phyloP scores from a whole-genome alignment of 2,797 vertebrate species.

The Etheostoma nigrum region DNA sequence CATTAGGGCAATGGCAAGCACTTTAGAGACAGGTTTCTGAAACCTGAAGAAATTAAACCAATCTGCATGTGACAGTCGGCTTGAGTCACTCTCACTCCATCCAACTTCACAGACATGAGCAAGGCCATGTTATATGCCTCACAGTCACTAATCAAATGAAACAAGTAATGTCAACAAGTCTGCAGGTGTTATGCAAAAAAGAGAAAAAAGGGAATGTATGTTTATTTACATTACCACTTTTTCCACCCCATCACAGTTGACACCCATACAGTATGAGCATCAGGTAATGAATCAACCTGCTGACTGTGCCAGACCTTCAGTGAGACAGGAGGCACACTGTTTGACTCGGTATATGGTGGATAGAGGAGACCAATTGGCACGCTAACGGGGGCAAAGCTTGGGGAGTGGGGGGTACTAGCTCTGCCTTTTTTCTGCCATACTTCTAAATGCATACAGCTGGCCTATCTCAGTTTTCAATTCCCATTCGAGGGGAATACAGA shows the following conservation, averaged over 20 bases:
- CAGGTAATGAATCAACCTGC: slow-evolving; percentile 61
- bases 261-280: slow-evolving; percentile 40
- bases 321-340: slow-evolving; percentile 58
- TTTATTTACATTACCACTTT: slow-evolving; percentile 52
- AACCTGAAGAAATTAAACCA: background rate
- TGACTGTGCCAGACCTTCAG: slow-evolving; percentile 53
- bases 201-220: slow-evolving; percentile 16
- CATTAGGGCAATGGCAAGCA: background rate
- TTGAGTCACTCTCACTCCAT: slow-evolving; percentile 23
- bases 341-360: slow-evolving; percentile 46
- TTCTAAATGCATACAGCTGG: slow-evolving; percentile 81
- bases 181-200: slow-evolving; percentile 49
- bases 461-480: slow-evolving; percentile 76
- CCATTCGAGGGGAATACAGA: slow-evolving; percentile 72
- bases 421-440: slow-evolving; percentile 62
- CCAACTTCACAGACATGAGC: slow-evolving; percentile 2
- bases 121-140: background rate
- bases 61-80: slow-evolving; percentile 3
- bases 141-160: slow-evolving; percentile 46
- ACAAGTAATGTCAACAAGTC: slow-evolving; percentile 50
- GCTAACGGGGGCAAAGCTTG: slow-evolving; percentile 40
- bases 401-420: slow-evolving; percentile 15
- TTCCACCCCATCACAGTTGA: slow-evolving; percentile 31
- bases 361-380: slow-evolving; percentile 66
- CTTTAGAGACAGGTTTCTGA: background rate